These are phyloP conservation scores for Callyntrura guangdongensis DNA, from an alignment of 2,888 invertebrate species.

Conservation along the genomic window DNA sequence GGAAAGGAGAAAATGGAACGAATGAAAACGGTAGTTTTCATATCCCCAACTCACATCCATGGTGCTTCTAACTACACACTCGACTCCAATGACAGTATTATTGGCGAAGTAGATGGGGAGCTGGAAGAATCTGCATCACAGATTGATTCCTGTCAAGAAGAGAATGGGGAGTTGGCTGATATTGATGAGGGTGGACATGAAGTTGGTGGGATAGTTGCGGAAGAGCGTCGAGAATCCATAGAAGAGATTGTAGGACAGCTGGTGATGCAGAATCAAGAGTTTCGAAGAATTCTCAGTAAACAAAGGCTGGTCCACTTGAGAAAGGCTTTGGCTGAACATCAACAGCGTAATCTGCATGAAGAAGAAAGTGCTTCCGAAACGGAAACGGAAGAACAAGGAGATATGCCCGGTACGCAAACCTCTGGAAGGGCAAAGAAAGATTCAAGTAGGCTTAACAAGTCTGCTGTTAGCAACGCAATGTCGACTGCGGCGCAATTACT, in stretches of 20 bases:
- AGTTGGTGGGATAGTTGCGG: conserved; percentile 61
- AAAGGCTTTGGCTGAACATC: conserved; percentile 83
- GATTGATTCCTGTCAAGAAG: conserved; percentile 80
- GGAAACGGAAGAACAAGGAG: conserved; percentile 83
- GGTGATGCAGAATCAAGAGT: conserved; percentile 91
- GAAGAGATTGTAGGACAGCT: conserved; percentile 94
- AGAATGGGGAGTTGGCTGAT: conserved; percentile 80
- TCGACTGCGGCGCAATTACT: conserved; percentile 14
- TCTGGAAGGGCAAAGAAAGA: conserved; percentile 63
- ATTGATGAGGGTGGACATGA: conserved; percentile 79
- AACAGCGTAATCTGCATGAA: conserved; percentile 81
- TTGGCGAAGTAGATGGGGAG: conserved; percentile 83
- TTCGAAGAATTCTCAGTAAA: conserved; percentile 92
- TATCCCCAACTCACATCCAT: conserved; percentile 74
- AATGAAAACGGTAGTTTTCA: conserved; percentile 74
- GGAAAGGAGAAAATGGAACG: conserved; percentile 72
- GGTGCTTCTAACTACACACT: conserved; percentile 83
- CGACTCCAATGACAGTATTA: conserved; percentile 84
- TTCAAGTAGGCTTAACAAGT: conserved; percentile 22
- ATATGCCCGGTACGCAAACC: conserved; percentile 63
- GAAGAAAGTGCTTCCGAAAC: conserved; percentile 84
- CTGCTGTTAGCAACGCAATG: conserved; percentile 34
- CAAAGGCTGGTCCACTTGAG: conserved; percentile 87
- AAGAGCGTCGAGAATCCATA: conserved; percentile 84
- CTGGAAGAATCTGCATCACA: conserved; percentile 82